Evolutionary conservation across 2,113 vertebrate genomes (phyloP).

Genomic region (Pollachius pollachius): DNA sequence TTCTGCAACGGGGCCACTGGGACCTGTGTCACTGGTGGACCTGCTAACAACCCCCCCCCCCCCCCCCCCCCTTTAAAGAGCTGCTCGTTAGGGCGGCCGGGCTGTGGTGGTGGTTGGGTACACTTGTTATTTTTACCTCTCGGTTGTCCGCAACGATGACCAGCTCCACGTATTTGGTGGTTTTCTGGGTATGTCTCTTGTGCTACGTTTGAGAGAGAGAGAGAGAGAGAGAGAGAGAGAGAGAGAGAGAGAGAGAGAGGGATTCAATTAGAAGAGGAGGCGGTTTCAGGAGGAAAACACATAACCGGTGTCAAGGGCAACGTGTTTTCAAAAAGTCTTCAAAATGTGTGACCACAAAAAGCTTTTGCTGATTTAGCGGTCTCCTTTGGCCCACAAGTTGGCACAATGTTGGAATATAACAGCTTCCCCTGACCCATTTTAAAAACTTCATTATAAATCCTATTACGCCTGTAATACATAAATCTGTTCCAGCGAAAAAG

Average conservation of each 20-base stretch:
- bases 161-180: conserved; percentile 94
- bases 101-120: conserved; percentile 4
- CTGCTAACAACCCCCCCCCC: no score
- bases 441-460: conserved; percentile 5
- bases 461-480: not conserved
- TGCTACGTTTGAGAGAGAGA: conserved; percentile 64
- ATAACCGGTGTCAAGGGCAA: no score
- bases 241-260: conserved; percentile 1
- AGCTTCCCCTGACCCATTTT: not conserved
- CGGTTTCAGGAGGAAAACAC: not conserved
- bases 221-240: not conserved
- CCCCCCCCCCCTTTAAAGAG: no score
- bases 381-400: not conserved
- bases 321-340: no score
- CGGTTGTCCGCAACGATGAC: conserved; percentile 97
- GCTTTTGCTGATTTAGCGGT: not conserved
- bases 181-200: conserved; percentile 89
- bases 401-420: not conserved
- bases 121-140: conserved; percentile 78
- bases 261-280: not conserved
- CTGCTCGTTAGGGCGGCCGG: not conserved
- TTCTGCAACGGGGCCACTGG: conserved; percentile 37
- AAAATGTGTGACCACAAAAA: conserved; percentile 1
- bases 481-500: conserved; percentile 10
- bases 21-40: conserved; percentile 29